Conservation (phyloP, 37 sponge, comb jelly and placozoan species). For the Cliona cf. orientalis region DNA sequence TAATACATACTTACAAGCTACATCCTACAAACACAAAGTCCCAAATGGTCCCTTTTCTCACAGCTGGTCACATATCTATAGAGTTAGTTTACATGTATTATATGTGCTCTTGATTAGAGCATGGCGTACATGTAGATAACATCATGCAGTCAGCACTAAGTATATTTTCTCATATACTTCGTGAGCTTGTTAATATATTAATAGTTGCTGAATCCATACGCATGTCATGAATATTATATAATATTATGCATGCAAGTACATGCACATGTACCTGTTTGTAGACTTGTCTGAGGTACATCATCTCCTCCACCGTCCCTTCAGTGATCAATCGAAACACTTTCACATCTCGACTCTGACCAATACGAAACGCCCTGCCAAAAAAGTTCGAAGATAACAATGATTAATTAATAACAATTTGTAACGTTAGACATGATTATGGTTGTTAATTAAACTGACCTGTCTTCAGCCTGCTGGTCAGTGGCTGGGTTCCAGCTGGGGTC, state of each 20-base stretch:
- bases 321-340: constrained; percentile 52
- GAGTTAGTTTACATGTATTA: background rate
- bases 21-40: too few relatives aligned
- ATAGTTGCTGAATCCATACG: background rate
- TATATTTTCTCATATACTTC: too few relatives aligned
- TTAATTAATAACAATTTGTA: background rate
- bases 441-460: constrained; percentile 29
- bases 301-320: constrained; percentile 63
- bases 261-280: constrained; percentile 38
- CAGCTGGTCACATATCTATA: background rate
- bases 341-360: constrained; percentile 56
- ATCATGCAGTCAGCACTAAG: too few relatives aligned
- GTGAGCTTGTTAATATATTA: background rate
- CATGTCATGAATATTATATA: too few relatives aligned
- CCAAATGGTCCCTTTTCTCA: too few relatives aligned
- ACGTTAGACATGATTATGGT: background rate
- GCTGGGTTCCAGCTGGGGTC: constrained; percentile 72
- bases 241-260: too few relatives aligned
- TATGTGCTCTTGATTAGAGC: background rate
- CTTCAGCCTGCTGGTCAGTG: constrained; percentile 55
- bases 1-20: background rate
- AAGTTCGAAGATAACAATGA: background rate
- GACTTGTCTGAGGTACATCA: constrained; percentile 59
- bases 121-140: too few relatives aligned
- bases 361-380: constrained; percentile 32